Conservation (phyloP, 2,797 vertebrate species). For the Aulostomus chinensis region DNA sequence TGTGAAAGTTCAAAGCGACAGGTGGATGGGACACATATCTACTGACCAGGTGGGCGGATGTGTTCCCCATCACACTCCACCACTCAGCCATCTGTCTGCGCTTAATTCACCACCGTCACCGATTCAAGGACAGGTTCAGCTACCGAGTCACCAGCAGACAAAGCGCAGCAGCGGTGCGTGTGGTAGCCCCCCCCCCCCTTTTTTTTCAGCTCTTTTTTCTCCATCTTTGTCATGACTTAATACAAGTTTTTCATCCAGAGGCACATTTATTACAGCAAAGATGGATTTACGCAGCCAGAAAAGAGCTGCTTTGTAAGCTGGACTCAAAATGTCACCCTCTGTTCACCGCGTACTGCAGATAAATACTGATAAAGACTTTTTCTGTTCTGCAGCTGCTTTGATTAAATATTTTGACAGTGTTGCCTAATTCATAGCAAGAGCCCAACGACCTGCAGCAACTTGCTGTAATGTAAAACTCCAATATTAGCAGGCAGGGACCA, state of each 20-base stretch:
- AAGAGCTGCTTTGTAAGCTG: constrained; percentile 27
- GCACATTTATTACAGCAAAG: constrained; percentile 38
- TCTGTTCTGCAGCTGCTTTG: constrained; percentile 25
- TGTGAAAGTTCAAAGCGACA: constrained; percentile 14
- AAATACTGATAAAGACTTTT: constrained; percentile 28
- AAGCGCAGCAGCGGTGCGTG: constrained; percentile 22
- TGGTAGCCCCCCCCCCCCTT: constrained; percentile 19
- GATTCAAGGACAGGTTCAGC: constrained; percentile 26
- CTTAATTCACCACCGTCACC: constrained; percentile 22
- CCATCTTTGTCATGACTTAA: constrained; percentile 30
- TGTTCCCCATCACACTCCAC: constrained; percentile 3
- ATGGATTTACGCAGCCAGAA: constrained; percentile 34
- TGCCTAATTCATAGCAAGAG: constrained; percentile 45
- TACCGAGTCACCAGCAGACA: constrained; percentile 20
- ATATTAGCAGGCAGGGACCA: constrained; percentile 28
- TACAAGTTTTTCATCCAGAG: constrained; percentile 27
- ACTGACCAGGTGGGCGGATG: not conserved
- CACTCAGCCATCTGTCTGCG: constrained; percentile 9
- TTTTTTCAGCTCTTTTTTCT: constrained; percentile 24
- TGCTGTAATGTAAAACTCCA: constrained; percentile 42
- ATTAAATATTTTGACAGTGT: constrained; percentile 44
- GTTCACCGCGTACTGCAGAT: not conserved
- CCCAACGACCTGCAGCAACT: constrained; percentile 40
- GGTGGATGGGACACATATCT: constrained; percentile 5
- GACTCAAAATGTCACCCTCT: constrained; percentile 28